Evolutionary conservation across 1,140 invertebrate species (phyloP), one percentile per base, ranked within the genome.

Genomic region (Mya arenaria): DNA sequence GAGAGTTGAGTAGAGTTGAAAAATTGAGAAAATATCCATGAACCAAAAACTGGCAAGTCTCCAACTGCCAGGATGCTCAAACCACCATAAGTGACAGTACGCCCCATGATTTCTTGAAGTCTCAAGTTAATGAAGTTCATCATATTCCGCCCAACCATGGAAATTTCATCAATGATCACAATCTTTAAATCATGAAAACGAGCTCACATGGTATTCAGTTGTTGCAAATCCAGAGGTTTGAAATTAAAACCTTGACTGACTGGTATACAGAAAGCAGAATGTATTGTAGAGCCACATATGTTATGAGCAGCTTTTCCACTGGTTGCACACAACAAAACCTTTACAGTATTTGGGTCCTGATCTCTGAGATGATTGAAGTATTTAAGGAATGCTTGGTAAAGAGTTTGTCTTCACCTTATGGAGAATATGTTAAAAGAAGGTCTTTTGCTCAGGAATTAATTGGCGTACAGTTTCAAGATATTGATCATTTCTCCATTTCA

Each of bases 221-320:
- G 37, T 37, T 66, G 44, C 60, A 48, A 41, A 73, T 78, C 66
- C 25, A 86, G 74, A 44, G 77, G 41, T 69, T 82, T 84, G 36
- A 78, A 86, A 3, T 75, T 30, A 68, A 83, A 72, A 32, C 44
- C 60, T 71, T 86, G 82, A 69, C 48, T 84, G n/a, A 39, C 78
- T 34, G 83, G 72, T 55, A 86, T 79, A n/a, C 60, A 56, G 39
- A 86, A 66, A n/a, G 71, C 34, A 25, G 73, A 77, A 71, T 83
- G 74, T 30, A 78, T 55, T 30, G 82, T 83, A n/a, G 25, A 65
- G 23, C 74, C 82, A 23, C 66, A 41, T 58, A 83, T 72, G 52
- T 86, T 73, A 56, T 83, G 80, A 34, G 79, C 81, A 65, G 83
- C 85, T 78, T 86, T 86, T 19, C 74, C 74, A 48, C 83, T 85